These are phyloP conservation scores for Bufotes viridis DNA, from an alignment of 2,797 vertebrate species.

Conservation along the genomic window DNA sequence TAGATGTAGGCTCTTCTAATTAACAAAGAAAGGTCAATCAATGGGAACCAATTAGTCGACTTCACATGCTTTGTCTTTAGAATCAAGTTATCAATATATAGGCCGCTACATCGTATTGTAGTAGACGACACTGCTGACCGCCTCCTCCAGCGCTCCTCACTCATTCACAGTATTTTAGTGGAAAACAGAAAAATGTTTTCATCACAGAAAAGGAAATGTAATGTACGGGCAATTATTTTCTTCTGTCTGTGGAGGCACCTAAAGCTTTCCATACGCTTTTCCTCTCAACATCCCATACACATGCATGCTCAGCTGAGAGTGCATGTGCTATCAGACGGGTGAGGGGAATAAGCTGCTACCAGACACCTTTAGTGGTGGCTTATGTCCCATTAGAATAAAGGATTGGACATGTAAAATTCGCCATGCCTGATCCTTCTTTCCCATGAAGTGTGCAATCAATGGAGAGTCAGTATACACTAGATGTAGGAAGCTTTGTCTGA, in stretches of 20 bases:
- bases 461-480: no score
- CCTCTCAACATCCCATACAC: no score
- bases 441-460: no score
- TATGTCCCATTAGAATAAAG: no score
- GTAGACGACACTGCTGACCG: background rate
- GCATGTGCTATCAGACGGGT: no score
- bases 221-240: background rate
- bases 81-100: slow-evolving; percentile 43
- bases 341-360: no score
- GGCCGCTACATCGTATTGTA: slow-evolving; percentile 27
- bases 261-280: background rate
- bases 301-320: no score
- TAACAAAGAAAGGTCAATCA: slow-evolving; percentile 55
- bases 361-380: no score
- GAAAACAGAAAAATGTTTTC: background rate
- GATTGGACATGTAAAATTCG: no score
- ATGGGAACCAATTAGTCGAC: slow-evolving; percentile 48
- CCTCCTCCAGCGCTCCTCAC: background rate
- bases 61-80: slow-evolving; percentile 36
- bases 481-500: no score
- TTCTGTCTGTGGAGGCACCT: background rate
- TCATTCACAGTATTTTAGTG: background rate
- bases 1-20: slow-evolving; percentile 32
- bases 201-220: background rate
- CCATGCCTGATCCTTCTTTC: no score